Percentiles rank a stretch among this genome's conserved stretches.
phyloP scores from a whole-genome alignment of 1,140 invertebrate species.

The Brachionus manjavacas region DNA sequence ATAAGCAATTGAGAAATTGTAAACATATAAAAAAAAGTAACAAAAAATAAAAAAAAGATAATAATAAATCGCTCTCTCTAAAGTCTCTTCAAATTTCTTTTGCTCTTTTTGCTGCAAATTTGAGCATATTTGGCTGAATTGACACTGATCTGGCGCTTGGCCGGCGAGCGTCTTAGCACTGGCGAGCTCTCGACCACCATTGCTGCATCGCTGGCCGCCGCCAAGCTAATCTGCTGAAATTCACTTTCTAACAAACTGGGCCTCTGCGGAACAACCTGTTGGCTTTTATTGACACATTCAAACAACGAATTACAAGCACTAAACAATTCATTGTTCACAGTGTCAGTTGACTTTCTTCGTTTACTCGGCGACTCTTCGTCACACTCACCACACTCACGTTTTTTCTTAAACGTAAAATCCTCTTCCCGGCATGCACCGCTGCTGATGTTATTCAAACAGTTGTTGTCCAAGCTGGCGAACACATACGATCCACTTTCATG shows the following conservation, averaged over 20 bases:
- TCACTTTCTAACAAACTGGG: neutral
- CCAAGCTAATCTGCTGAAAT: neutral
- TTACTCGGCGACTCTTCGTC: neutral
- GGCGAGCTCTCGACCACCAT: neutral
- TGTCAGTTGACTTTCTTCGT: neutral
- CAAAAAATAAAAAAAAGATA: neutral
- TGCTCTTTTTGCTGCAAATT: conserved; percentile 37
- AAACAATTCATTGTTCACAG: neutral
- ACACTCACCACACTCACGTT: neutral
- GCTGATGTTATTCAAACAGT: neutral
- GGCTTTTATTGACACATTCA: neutral
- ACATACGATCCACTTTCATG: neutral
- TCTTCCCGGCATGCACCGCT: neutral
- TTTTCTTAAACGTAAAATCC: neutral
- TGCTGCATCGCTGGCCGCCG: neutral
- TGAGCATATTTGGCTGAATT: neutral
- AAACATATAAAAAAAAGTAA: neutral
- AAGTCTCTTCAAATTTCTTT: conserved; percentile 37
- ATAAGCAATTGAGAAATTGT: neutral
- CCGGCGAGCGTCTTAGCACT: neutral
- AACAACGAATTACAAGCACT: conserved; percentile 23
- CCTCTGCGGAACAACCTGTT: neutral
- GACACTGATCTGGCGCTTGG: neutral
- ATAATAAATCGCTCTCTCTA: neutral
- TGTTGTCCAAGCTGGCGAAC: neutral